A percentile compares a stretch with the other conserved stretches of the same genome.
phyloP scores from a whole-genome alignment of 2,797 vertebrate genomes.

The Poecilia picta region DNA sequence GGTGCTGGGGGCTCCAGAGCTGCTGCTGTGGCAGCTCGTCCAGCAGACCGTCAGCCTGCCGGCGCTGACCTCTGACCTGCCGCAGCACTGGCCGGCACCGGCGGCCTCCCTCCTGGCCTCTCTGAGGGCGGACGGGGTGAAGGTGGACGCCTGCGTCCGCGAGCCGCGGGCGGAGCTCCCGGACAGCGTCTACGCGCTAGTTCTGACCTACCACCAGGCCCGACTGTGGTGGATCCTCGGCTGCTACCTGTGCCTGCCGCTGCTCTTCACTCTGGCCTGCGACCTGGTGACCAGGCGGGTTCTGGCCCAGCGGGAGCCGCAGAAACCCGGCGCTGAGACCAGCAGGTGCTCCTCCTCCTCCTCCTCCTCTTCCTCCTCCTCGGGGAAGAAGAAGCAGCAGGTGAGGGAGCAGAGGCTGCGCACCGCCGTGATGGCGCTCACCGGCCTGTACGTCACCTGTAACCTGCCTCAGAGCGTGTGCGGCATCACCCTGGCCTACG shows the following conservation, averaged over 20 bases:
- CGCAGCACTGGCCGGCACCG: constrained; percentile 42
- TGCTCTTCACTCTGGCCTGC: constrained; percentile 92
- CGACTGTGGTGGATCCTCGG: constrained; percentile 96
- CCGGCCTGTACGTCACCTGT: constrained; percentile 83
- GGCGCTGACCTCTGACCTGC: background rate
- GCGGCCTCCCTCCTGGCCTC: constrained; percentile 37
- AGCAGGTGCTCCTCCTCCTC: constrained; percentile 57
- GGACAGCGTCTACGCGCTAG: constrained; percentile 87
- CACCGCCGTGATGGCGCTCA: constrained; percentile 86
- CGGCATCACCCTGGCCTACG: constrained; percentile 86
- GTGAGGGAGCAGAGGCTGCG: constrained; percentile 80
- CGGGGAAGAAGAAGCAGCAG: constrained; percentile 55
- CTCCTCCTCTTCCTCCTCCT: constrained; percentile 33
- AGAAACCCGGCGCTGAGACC: constrained; percentile 15
- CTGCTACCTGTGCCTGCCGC: constrained; percentile 94
- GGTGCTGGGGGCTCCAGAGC: constrained; percentile 88
- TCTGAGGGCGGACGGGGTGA: constrained; percentile 20
- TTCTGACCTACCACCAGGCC: constrained; percentile 93
- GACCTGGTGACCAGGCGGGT: constrained; percentile 89
- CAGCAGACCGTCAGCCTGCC: constrained; percentile 74
- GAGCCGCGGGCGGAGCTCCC: constrained; percentile 85
- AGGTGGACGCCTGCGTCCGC: constrained; percentile 85
- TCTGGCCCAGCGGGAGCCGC: constrained; percentile 62
- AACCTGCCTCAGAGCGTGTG: constrained; percentile 89
- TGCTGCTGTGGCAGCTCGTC: constrained; percentile 89